Conservation (phyloP, 2,113 vertebrate genomes). For the Leiothrix lutea region DNA sequence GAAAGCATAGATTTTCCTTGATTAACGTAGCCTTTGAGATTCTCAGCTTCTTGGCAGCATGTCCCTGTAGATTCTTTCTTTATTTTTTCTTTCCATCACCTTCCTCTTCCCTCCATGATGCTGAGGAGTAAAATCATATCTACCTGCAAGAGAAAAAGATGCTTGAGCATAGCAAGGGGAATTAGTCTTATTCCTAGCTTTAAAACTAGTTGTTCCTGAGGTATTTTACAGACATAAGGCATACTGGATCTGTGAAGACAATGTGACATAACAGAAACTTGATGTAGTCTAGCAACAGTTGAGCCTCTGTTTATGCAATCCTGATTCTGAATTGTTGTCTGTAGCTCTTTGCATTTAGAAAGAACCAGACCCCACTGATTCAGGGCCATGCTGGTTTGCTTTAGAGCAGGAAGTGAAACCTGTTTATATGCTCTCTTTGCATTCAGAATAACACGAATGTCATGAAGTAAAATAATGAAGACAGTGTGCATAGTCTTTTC, state of each 20-base stretch:
- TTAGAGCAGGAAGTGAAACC: background rate
- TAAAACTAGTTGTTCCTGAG: background rate
- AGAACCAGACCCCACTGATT: background rate
- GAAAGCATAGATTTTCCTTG: conserved; percentile 53
- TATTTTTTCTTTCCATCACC: no score
- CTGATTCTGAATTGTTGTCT: background rate
- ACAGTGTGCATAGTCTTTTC: background rate
- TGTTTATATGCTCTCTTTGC: background rate
- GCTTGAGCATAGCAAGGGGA: background rate
- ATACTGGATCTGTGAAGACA: background rate
- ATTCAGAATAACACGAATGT: background rate
- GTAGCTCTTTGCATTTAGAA: background rate
- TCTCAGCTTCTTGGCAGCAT: conserved; percentile 27
- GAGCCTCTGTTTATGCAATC: background rate
- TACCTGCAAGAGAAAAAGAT: background rate
- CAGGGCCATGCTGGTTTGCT: background rate
- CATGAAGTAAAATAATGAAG: background rate
- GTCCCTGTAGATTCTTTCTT: background rate
- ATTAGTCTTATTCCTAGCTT: background rate
- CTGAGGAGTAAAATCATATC: background rate
- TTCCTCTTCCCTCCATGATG: background rate
- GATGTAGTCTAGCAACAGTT: background rate
- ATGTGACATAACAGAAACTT: background rate
- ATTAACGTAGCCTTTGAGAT: conserved; percentile 57
- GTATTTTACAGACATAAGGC: background rate